Evolutionary conservation across 2,113 vertebrate species (phyloP), one percentile per base, ranked within the genome.

Genomic region (Jaculus jaculus): DNA sequence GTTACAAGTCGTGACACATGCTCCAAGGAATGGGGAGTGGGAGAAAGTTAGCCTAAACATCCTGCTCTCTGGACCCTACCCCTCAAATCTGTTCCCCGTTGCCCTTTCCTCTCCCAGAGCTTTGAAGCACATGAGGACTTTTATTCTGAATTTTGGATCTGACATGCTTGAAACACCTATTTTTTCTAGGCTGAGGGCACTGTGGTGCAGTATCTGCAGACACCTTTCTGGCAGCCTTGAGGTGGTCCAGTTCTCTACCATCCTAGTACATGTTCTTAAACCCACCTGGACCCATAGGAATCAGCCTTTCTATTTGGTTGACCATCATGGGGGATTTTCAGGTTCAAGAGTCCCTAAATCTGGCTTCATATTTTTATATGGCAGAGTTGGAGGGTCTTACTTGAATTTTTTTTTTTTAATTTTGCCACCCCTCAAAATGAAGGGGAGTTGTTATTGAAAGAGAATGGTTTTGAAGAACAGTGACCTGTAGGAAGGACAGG

Each of bases 1-100:
- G 94, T 96, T 93, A 95, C 95, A 90, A 87, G 73, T 91, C 8
- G 28, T 96, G 95, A 96, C 94, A 97, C 94, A 94, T 69, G 94
- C 92, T 66, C 87, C 78, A 17, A 92, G 85, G 96, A 96, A 96
- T 95, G 93, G 92, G 93, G 94, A 93, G 91, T 90, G 93, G 96
- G 95, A 17, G 39, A 95, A 90, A 96, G 96, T 96, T 95, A 89
- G 69, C 85, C 23, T 51, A 32, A 68, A 91, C 82, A 89, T 54
- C 15, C 54, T 54, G 54, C 54, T 54, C 54, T 54, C 54, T 54
- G 11, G 54, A 54, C 60, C 66, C 37, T 83, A n/a, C 78, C 90
- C 32, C 63, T 72, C 0, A 10, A 60, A 63, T 72, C 89, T 12
- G 20, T 30, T 30, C 3, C 54, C 80, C 66, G 42, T 78, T 34